Evolutionary conservation across 2,888 invertebrate species (phyloP).

Genomic region (Erebia palarica): DNA sequence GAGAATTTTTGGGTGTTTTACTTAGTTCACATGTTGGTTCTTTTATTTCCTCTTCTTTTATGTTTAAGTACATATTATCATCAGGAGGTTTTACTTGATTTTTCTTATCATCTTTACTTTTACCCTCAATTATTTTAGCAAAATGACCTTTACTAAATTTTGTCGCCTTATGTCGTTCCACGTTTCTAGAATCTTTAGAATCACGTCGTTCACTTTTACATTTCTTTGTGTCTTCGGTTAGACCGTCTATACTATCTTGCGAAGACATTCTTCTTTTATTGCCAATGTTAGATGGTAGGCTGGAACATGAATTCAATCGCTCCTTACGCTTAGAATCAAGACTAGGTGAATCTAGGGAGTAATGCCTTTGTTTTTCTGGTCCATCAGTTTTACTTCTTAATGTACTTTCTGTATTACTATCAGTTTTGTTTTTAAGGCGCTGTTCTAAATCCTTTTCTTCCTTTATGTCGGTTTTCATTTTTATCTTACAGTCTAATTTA

Average conservation of each 20-base stretch:
- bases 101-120: constrained; percentile 83
- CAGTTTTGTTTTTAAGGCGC: constrained; percentile 52
- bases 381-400: constrained; percentile 60
- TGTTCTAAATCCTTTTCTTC: constrained; percentile 68
- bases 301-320: constrained; percentile 81
- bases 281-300: constrained; percentile 84
- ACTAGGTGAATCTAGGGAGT: constrained; percentile 74
- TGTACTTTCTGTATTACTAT: constrained; percentile 50
- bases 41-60: constrained; percentile 58
- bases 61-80: constrained; percentile 65
- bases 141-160: constrained; percentile 84
- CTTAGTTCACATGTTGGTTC: constrained; percentile 56
- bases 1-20: constrained; percentile 53
- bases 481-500: constrained; percentile 51
- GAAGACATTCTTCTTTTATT: constrained; percentile 90
- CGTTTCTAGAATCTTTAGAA: constrained; percentile 84
- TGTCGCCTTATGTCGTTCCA: constrained; percentile 72
- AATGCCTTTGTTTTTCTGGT: constrained; percentile 74
- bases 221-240: constrained; percentile 84
- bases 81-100: constrained; percentile 77
- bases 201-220: constrained; percentile 86
- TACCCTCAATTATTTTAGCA: constrained; percentile 83
- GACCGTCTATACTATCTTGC: constrained; percentile 85
- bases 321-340: constrained; percentile 82
- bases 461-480: constrained; percentile 70